Evolutionary conservation across 2,113 vertebrate genomes (phyloP).

Genomic region (Trachemys scripta): DNA sequence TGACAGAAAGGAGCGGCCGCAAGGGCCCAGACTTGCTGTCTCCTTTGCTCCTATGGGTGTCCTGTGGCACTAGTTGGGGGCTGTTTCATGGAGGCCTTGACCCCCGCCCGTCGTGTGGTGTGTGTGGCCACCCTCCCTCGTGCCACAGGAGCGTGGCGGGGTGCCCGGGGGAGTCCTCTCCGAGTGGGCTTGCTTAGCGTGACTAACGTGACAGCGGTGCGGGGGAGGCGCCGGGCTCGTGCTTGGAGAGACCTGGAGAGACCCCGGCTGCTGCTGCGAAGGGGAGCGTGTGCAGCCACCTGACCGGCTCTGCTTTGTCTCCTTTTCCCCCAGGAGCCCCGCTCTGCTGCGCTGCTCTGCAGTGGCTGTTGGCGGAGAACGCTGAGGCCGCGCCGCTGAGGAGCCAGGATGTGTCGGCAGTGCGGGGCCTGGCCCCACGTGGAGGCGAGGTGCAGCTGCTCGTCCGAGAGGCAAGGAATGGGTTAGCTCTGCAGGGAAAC

Average conservation of each 20-base stretch:
- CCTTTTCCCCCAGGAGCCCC: slow-evolving; percentile 57
- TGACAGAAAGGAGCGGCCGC: rapidly evolving
- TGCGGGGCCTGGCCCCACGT: slow-evolving; percentile 79
- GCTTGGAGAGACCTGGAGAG: not conserved
- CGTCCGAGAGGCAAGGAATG: slow-evolving; percentile 85
- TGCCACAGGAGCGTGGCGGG: not conserved
- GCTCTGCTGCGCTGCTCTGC: slow-evolving; percentile 80
- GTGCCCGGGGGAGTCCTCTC: not conserved
- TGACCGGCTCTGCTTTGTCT: not conserved
- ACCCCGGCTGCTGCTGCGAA: no score
- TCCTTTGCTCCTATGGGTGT: no score
- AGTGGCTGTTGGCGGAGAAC: slow-evolving; percentile 86
- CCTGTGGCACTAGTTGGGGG: not conserved
- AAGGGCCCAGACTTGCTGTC: not conserved
- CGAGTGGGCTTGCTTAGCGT: not conserved
- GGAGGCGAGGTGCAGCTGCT: slow-evolving; percentile 82
- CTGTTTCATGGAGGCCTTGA: not conserved
- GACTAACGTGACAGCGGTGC: not conserved
- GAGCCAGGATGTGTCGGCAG: slow-evolving; percentile 46
- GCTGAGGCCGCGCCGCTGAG: slow-evolving; percentile 39
- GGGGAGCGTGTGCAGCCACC: rapidly evolving
- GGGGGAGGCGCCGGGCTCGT: not conserved
- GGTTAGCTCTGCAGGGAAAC: not conserved
- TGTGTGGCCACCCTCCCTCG: not conserved
- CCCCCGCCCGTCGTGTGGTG: not conserved